These are phyloP conservation scores for Trichopria drosophilae DNA, from an alignment of 2,888 invertebrate genomes.

Conservation along the genomic window DNA sequence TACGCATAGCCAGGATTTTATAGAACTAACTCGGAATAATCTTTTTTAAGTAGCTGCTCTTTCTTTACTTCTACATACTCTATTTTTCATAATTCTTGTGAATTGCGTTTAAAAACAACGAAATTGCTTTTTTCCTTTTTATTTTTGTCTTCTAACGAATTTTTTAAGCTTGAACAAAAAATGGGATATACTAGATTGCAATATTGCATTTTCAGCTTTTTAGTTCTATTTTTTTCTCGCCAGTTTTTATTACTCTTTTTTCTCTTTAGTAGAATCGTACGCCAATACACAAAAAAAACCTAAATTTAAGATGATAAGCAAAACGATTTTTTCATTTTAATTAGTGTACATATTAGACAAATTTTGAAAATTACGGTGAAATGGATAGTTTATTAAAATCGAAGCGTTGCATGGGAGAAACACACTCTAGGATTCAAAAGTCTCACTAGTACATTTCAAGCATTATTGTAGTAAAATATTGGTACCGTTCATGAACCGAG, in stretches of 20 bases:
- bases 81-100: slow-evolving; percentile 23
- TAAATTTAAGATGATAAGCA: no score
- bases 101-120: slow-evolving; percentile 28
- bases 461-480: no score
- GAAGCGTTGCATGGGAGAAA: slow-evolving; percentile 52
- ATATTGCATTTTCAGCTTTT: no score
- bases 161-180: not conserved
- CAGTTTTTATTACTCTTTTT: no score
- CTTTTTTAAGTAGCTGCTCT: slow-evolving; percentile 28
- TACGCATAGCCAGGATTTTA: slow-evolving; percentile 38
- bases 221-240: no score
- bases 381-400: slow-evolving; percentile 28
- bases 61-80: slow-evolving; percentile 18
- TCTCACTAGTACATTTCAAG: no score
- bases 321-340: no score
- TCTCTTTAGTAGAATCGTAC: no score
- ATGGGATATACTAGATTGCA: no score
- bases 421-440: slow-evolving; percentile 56
- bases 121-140: slow-evolving; percentile 14
- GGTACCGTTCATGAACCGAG: no score
- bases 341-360: no score
- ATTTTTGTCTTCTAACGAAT: not conserved
- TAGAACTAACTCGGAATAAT: slow-evolving; percentile 40
- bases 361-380: slow-evolving; percentile 30
- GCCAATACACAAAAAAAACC: no score